Conservation (phyloP, 2,797 vertebrate species). For the Oreochromis mossambicus region DNA sequence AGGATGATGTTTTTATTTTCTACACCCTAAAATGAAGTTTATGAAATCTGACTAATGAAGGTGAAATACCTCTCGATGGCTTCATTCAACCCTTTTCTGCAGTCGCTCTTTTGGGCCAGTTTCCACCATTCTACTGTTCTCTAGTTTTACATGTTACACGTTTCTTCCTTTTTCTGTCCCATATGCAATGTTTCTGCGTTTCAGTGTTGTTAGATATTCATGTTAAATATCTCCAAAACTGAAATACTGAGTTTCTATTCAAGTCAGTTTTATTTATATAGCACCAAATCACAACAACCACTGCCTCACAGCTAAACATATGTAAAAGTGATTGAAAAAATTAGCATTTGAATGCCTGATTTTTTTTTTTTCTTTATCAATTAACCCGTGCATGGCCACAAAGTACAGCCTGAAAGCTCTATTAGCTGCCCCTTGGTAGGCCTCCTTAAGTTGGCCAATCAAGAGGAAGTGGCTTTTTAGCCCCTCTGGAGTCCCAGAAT, state of each 20-base stretch:
- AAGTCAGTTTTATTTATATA: not conserved
- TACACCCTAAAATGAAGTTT: not conserved
- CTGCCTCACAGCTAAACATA: not conserved
- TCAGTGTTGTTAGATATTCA: not conserved
- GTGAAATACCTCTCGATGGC: not conserved
- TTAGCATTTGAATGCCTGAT: not conserved
- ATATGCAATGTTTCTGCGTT: accelerated
- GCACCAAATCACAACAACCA: not conserved
- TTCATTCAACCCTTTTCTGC: not conserved
- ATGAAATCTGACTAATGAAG: not conserved
- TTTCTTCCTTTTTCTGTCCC: not conserved
- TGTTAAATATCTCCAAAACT: not conserved
- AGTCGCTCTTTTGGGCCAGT: not conserved
- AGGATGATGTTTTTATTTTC: slow-evolving; percentile 7
- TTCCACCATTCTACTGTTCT: not conserved
- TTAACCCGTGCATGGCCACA: not conserved
- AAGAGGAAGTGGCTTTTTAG: not conserved
- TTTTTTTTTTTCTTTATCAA: not conserved
- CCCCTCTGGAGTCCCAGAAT: not conserved
- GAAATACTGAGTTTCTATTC: not conserved
- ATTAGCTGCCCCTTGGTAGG: not conserved
- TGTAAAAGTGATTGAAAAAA: not conserved
- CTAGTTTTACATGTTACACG: not conserved
- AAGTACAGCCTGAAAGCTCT: not conserved
- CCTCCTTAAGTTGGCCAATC: not conserved